Evolutionary conservation across 2,888 invertebrate genomes (phyloP), one percentile per base, ranked within the genome.

Genomic region (Erynnis tages): DNA sequence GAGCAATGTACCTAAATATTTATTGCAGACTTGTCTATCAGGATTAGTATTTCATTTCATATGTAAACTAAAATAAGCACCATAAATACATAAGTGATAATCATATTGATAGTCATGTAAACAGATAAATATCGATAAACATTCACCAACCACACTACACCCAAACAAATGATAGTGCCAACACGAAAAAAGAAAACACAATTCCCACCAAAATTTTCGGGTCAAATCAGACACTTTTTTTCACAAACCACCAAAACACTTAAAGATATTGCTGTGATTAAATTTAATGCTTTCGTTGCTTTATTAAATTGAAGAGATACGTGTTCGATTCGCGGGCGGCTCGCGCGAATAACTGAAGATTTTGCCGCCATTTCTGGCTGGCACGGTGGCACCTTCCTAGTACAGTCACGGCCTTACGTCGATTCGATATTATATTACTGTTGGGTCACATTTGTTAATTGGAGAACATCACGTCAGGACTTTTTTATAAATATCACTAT

Each of bases 311-410:
- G 19, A 21, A 10, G 17, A 19, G n/a, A 30, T 32, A 21, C 34
- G 45, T 35, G 34, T 34, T 16, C 14, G 10, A 45, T 35, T 45
- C 45, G 32, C 45, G 45, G 5, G 14, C 56, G 59, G 44, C 49
- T 14, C 49, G 54, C 57, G 45, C 52, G 45, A 47, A 71, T 71
- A 71, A 64, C 10, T 6, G 64, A 30, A 29, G 0, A 67, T 62
- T 71, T 68, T 65, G 59, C 62, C 66, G 67, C 67, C 64, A 66
- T 65, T 59, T 57, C 56, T 46, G 38, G 40, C 46, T 46, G 29
- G 10, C 8, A 29, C 11, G 21, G n/a, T n/a, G n/a, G n/a, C n/a
- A n/a, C n/a, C n/a, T n/a, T n/a, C n/a, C 32, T 14, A 32, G 4
- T 14, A 14, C 32, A 32, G 32, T 32, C 32, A 32, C 14, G 7